Percentiles rank a stretch among this genome's conserved stretches.
Evolutionary conservation across 2,113 vertebrate species (phyloP).

Genomic region (Hassar affinis): DNA sequence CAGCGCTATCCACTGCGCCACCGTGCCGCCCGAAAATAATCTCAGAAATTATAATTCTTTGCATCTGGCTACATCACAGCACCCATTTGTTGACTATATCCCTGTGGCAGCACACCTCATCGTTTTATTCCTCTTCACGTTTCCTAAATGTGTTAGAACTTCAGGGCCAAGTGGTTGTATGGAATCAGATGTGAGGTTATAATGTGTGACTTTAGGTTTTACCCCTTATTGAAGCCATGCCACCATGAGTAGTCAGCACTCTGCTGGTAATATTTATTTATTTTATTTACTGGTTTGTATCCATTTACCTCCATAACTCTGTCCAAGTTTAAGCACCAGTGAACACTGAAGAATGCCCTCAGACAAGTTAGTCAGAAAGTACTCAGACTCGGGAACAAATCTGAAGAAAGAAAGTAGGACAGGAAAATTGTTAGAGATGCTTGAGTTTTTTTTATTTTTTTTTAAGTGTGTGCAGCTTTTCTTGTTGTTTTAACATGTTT

Average conservation of each 20-base stretch:
- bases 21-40: no score
- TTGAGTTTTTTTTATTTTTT: slow-evolving; percentile 15
- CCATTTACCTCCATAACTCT: slow-evolving; percentile 5
- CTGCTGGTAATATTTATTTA: slow-evolving; percentile 21
- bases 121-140: neutral
- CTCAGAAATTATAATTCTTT: neutral
- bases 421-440: slow-evolving; percentile 64
- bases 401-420: slow-evolving; percentile 68
- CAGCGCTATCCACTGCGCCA: no score
- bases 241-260: neutral
- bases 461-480: neutral
- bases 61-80: neutral
- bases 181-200: neutral
- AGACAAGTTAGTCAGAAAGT: slow-evolving; percentile 11
- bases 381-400: slow-evolving; percentile 51
- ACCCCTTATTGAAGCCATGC: neutral
- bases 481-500: slow-evolving; percentile 30
- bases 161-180: neutral
- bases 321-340: slow-evolving; percentile 28
- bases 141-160: neutral
- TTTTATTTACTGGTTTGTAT: slow-evolving; percentile 13
- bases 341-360: slow-evolving; percentile 31
- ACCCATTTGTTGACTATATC: neutral
- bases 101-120: neutral
- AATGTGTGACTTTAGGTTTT: neutral